Evolutionary conservation across 1,140 invertebrate genomes (phyloP), one percentile per base, ranked within the genome.

Genomic region (Protaetia brevitarsis): DNA sequence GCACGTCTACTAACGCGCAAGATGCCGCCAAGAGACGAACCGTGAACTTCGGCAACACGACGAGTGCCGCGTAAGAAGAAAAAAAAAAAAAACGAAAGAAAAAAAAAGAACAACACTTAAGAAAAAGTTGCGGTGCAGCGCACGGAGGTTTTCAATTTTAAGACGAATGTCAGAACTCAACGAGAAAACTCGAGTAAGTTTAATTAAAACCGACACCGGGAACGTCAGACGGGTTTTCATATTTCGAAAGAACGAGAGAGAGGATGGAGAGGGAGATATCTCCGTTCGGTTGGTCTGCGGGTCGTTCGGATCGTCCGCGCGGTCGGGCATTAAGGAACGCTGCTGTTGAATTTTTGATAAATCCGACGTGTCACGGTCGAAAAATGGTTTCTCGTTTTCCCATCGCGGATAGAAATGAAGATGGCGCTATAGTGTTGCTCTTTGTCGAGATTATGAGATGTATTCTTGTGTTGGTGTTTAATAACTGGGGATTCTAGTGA

Each of bases 141-240:
- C 30, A 36, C 23, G 61, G 23, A 37, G 61, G 34, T 63, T 63
- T 63, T 63, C 61, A 63, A 63, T 63, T 63, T 63, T 63, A 63
- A 63, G 34, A 37, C 36, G 41, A 63, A 63, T 36, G 61, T 63
- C 61, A 63, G 36, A 63, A 63, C 34, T 63, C 31, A 8, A 21
- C 31, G 61, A 63, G 36, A 63, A 63, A 36, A 37, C 26, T 64
- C 57, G 61, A 63, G 36, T 37, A 63, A 36, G 31, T 63, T 64
- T 64, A 64, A 64, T 64, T 64, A 64, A 64, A 64, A 64, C 51
- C 57, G 63, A 64, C 63, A 58, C 19, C n/a, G 41, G 21, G n/a
- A 30, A 29, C 63, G 63, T 45, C 28, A 27, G 63, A 45, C 63
- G 28, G n/a, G 41, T 11, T 64, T 64, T 64, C 41, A 59, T 59